Evolutionary conservation across 2,113 vertebrate genomes (phyloP), one percentile per base, ranked within the genome.

Genomic region (Pollachius pollachius): DNA sequence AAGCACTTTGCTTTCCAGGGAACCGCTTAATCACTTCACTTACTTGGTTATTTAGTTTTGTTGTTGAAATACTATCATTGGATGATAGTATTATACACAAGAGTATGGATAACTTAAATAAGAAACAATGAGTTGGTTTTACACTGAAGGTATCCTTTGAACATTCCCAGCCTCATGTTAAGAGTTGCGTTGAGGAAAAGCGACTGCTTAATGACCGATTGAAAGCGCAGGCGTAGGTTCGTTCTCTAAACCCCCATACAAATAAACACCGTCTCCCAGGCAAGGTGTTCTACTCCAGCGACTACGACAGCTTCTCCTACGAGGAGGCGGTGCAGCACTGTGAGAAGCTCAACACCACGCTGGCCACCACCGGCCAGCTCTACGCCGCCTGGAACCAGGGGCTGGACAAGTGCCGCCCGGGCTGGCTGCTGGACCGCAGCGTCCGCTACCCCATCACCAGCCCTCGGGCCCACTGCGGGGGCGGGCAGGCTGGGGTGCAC

Each of bases 391-490:
- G 97, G 97, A 94, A 85, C 72, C 90, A 81, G 2, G 97, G 97
- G 4, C 78, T 97, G 52, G 94, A 99, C 83, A 93, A 93, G 81
- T 99, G 97, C 68, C 92, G 92, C 0, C 93, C 96, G 0, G 96
- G 97, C 76, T 99, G 97, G 97, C 77, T 99, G 70, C 82, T 93
- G 0, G 97, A 99, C 0, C 92, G 94, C 81, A 98, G 93, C 21
- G 92, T 99, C 69, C 94, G 96, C 16, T 99, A 96, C 72, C 95
- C 97, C 17, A 94, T 99, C 15, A 89, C 91, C 13, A 92, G 62
- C 11, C 90, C 95, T 1, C 90, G 92, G 12, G 79, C 91, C 0
- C 79, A 91, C 56, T 99, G 97, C 0, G 96, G 94, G 0, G 95
- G 94, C 0, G 94, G 94, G 0, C 89, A 85, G 6, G 90, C 93